Base-by-base conservation (phyloP, 1,140 invertebrate species). In the Lordiphosa mommai region DNA sequence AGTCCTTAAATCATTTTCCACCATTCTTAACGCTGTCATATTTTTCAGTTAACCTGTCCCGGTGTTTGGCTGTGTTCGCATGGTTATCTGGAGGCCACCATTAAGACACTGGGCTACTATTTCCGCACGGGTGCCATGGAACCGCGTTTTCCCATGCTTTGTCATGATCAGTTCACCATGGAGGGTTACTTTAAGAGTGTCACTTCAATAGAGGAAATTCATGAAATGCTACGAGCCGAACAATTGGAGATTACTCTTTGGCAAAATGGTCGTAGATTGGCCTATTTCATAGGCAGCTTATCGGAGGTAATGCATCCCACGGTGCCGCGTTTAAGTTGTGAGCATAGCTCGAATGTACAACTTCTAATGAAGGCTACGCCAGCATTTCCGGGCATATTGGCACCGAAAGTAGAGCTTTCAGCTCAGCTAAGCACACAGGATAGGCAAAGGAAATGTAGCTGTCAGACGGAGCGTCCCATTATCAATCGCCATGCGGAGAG, bases 41-140 rank as follows among this genome's bases (percentile, higher is more conserved):
- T 59, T 68, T 1, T 46, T 23, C 20, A 88, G 87, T 47, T 88
- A 1, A 88, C 87, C 13, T 88, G 87, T 16, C 87, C 87, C 0
- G 87, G 87, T 8, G 87, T 88, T 51, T 88, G 87, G 87, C 66
- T 88, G 1, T 88, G 87, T 16, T 77, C 80, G 0, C 86, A 87
- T 63, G 87, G 87, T 4, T 80, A 72, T 48, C 23, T 88, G 47
- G 87, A 88, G 64, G 66, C 57, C 6, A 88, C 87, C 6, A 47
- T 88, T 3, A 88, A 87, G 30, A 85, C 87, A 2, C 50, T 88
- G 49, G 87, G 87, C 14, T 88, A 88, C 32, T 87, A 84, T 38
- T 87, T 88, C 44, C 71, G 86, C 20, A 88, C 87, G 0, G 85
- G 85, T 3, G 76, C 85, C 6, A 84, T 88, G 87, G 87, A 88